A percentile compares a stretch with the other conserved stretches of the same genome.
Evolutionary conservation across 2,113 vertebrate species (phyloP).

Genomic region (Ptychochromis oligacanthus): DNA sequence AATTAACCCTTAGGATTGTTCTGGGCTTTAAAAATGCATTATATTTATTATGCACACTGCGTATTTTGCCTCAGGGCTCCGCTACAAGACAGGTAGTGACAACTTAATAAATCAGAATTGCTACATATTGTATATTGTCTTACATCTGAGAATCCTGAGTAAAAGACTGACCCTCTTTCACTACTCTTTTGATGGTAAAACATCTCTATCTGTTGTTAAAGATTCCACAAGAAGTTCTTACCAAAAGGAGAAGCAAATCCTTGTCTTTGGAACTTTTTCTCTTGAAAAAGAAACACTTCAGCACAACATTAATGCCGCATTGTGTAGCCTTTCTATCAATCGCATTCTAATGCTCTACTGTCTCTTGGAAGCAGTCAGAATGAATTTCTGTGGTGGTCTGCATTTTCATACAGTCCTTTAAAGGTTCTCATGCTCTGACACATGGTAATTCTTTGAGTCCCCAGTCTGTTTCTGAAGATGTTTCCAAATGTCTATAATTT

Average conservation of each 20-base stretch:
- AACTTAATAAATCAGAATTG: background rate
- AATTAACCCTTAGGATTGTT: background rate
- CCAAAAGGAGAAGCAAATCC: background rate
- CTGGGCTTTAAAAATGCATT: background rate
- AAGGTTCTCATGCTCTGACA: background rate
- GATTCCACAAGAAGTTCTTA: background rate
- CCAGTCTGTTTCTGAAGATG: background rate
- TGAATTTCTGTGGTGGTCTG: background rate
- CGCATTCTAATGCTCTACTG: background rate
- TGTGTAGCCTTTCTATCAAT: background rate
- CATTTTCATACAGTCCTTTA: background rate
- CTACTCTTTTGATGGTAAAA: background rate
- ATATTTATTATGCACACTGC: background rate
- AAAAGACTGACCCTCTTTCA: background rate
- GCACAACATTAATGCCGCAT: background rate
- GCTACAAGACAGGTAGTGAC: background rate
- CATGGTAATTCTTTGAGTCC: too few species aligned
- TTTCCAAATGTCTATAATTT: background rate
- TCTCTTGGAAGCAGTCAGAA: background rate
- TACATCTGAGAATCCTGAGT: background rate
- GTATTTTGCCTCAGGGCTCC: background rate
- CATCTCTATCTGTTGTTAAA: background rate
- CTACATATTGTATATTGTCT: background rate
- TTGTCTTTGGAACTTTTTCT: background rate
- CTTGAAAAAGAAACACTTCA: background rate